phyloP scores from a whole-genome alignment of 1,140 invertebrate genomes.

The Drosophila carrolli region DNA sequence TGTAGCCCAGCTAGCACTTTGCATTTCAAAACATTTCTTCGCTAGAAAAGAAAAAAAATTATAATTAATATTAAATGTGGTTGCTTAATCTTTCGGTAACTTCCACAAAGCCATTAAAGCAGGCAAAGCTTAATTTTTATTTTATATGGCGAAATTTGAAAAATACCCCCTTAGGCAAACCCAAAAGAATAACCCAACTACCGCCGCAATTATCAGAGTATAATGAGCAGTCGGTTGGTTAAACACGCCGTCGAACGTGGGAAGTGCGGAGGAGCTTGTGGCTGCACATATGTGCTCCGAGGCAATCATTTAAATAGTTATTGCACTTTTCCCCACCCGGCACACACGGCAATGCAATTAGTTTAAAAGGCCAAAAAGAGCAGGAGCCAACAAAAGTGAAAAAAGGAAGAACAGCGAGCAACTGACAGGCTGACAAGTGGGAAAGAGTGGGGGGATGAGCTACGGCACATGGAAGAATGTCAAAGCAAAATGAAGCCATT shows the following conservation, averaged over 20 bases:
- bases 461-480: slow-evolving; percentile 69
- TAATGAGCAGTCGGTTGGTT: slow-evolving; percentile 27
- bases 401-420: slow-evolving; percentile 10
- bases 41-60: too few relatives aligned
- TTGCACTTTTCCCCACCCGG: slow-evolving; percentile 67
- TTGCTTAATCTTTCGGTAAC: background rate
- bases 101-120: background rate
- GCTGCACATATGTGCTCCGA: slow-evolving; percentile 29
- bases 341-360: slow-evolving; percentile 74
- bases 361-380: slow-evolving; percentile 76
- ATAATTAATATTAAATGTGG: background rate
- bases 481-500: slow-evolving; percentile 81
- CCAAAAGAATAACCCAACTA: background rate
- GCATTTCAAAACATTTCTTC: too few relatives aligned
- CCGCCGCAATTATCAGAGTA: slow-evolving; percentile 8
- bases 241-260: slow-evolving; percentile 28
- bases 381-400: slow-evolving; percentile 8
- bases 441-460: slow-evolving; percentile 24
- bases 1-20: too few relatives aligned
- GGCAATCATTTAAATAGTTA: slow-evolving; percentile 81
- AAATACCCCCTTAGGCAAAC: background rate
- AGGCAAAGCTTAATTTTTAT: background rate
- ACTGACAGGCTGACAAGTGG: slow-evolving; percentile 68
- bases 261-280: slow-evolving; percentile 25
- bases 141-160: background rate